Conservation (phyloP, 2,888 invertebrate species). For the Drosophila stalkeri region DNA sequence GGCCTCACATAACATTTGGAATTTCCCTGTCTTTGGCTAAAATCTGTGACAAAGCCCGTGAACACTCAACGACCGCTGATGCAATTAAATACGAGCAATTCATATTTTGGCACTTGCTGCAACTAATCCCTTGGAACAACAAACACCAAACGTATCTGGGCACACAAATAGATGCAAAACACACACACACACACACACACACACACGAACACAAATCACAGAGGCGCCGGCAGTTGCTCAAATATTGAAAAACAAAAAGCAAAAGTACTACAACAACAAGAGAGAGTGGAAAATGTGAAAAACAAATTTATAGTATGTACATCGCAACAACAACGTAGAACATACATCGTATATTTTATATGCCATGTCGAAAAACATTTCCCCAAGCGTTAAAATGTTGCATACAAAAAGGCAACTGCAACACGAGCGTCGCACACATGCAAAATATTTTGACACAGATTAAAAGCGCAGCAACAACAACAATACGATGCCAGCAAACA, state of each 20-base stretch:
- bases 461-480: slow-evolving; percentile 55
- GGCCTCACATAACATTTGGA: neutral
- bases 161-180: slow-evolving; percentile 16
- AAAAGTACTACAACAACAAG: slow-evolving; percentile 15
- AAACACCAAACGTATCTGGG: slow-evolving; percentile 13
- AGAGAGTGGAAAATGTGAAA: slow-evolving; percentile 43
- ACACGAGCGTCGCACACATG: slow-evolving; percentile 36
- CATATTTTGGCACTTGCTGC: slow-evolving; percentile 63
- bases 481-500: slow-evolving; percentile 22
- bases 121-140: slow-evolving; percentile 58
- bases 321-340: neutral
- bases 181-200: neutral
- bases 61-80: slow-evolving; percentile 43
- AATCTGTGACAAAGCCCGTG: slow-evolving; percentile 39
- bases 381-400: slow-evolving; percentile 55
- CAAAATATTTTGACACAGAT: slow-evolving; percentile 74
- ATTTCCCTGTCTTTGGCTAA: slow-evolving; percentile 16
- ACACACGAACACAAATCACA: slow-evolving; percentile 43
- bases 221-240: slow-evolving; percentile 54
- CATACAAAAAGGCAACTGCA: slow-evolving; percentile 21
- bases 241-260: slow-evolving; percentile 63
- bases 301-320: slow-evolving; percentile 56
- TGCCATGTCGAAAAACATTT: slow-evolving; percentile 62
- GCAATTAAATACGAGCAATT: slow-evolving; percentile 61
- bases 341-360: slow-evolving; percentile 45